phyloP scores from a whole-genome alignment of 2,888 invertebrate species.

The Nomada ruficornis region DNA sequence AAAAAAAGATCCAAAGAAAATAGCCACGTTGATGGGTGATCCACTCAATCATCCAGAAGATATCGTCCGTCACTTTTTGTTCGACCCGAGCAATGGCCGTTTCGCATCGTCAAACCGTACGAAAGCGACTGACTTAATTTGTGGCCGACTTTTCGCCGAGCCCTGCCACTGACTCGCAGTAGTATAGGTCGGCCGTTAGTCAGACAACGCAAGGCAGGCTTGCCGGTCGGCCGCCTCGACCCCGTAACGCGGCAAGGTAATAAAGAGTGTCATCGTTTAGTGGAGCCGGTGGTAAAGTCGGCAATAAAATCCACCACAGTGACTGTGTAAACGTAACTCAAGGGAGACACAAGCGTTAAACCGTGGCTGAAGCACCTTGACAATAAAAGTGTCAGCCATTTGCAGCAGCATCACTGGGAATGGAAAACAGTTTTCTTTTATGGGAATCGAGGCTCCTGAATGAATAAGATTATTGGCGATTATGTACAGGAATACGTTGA shows the following conservation, averaged over 20 bases:
- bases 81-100: conserved; percentile 6
- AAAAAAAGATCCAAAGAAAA: conserved; percentile 5
- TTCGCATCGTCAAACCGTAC: conserved; percentile 24
- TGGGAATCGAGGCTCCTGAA: not conserved
- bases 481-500: not conserved
- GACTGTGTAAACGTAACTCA: conserved; percentile 67
- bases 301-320: conserved; percentile 67
- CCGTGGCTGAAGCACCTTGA: conserved; percentile 62
- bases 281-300: conserved; percentile 64
- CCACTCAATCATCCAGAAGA: conserved; percentile 36
- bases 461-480: not conserved
- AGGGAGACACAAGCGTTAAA: conserved; percentile 67
- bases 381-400: conserved; percentile 68
- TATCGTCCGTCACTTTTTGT: conserved; percentile 17
- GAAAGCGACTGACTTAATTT: conserved; percentile 34
- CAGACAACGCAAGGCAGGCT: conserved; percentile 9
- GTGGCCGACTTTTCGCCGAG: conserved; percentile 39
- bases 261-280: conserved; percentile 75
- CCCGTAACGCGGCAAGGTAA: conserved; percentile 55
- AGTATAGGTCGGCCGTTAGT: conserved; percentile 11
- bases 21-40: conserved; percentile 1
- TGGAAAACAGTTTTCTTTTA: conserved; percentile 35
- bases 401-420: conserved; percentile 24
- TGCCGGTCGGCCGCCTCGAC: conserved; percentile 16
- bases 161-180: conserved; percentile 24